Evolutionary conservation across 2,113 vertebrate species (phyloP), one percentile per base, ranked within the genome.

Genomic region (Chrysochloris asiatica): DNA sequence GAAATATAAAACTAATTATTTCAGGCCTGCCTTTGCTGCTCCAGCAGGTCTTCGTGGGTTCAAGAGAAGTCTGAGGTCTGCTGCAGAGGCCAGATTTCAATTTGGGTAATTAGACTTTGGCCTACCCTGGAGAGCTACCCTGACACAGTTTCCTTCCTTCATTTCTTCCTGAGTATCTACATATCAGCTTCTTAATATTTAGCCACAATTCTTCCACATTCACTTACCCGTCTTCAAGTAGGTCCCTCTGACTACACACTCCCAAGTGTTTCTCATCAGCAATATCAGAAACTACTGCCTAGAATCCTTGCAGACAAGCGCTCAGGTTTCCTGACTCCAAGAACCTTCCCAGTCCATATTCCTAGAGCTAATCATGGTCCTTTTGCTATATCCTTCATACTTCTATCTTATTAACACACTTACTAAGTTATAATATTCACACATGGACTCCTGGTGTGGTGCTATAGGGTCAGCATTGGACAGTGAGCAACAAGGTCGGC

Each of bases 81-180:
- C 93, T 97, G 90, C 90, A 92, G 92, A 92, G 94, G 96, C 94
- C 85, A 75, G 84, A 89, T 96, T 98, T 97, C 97, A 97, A 97
- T 96, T n/a, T 94, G 72, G 0, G 2, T 94, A 97, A 98, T 95
- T 97, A 95, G 97, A 97, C 96, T 96, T 88, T 95, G 93, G 94
- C 91, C 92, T 94, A 22, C 96, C 75, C 94, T 83, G 50, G 95
- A 93, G 95, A 94, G 41, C 83, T 92, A 84, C 56, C 65, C 95
- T 96, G 95, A 96, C 96, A 96, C 72, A 93, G 72, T 95, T 93
- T 94, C 79, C 84, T 41, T 86, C 91, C 95, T 95, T 54, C 92
- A 72, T 80, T 93, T 86, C 89, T 63, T 75, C 89, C 24, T 86
- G 77, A 94, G 61, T 45, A 73, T 95, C 93, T 83, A 88, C 54